Conservation (phyloP, 2,888 invertebrate genomes). For the Aspidiotus destructor region DNA sequence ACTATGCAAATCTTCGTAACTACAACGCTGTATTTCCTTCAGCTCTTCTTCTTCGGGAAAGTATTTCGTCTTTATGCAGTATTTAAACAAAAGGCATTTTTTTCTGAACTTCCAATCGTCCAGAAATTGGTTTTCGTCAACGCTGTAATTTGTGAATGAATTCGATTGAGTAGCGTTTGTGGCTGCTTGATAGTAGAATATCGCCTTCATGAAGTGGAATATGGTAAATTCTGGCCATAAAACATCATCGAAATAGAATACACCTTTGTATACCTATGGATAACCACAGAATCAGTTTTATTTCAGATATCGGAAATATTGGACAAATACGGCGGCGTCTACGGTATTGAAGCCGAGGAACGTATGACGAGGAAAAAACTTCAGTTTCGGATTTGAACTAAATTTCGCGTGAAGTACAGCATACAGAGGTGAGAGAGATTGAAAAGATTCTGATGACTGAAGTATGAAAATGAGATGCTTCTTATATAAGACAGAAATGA, state of each 20-base stretch:
- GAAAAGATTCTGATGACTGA: slow-evolving; percentile 1
- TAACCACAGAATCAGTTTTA: background rate
- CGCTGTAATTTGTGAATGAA: background rate
- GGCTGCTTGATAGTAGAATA: slow-evolving; percentile 16
- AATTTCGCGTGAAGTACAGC: too few relatives aligned
- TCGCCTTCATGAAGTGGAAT: slow-evolving; percentile 20
- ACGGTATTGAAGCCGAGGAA: too few relatives aligned
- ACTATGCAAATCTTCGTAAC: slow-evolving; percentile 12
- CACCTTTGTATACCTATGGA: slow-evolving; percentile 4
- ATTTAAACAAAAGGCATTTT: slow-evolving; percentile 6
- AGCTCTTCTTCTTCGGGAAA: background rate
- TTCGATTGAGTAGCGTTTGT: background rate
- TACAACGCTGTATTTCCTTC: background rate
- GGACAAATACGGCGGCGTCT: too few relatives aligned
- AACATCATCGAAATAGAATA: slow-evolving; percentile 10
- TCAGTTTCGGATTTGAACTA: too few relatives aligned
- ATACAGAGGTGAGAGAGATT: too few relatives aligned
- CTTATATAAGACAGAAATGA: too few relatives aligned
- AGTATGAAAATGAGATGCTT: too few relatives aligned
- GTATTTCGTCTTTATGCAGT: slow-evolving; percentile 10
- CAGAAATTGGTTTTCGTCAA: background rate
- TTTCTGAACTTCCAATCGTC: background rate
- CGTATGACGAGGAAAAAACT: too few relatives aligned
- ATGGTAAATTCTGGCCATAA: slow-evolving; percentile 30
- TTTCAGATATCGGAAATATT: too few relatives aligned